A percentile compares a stretch with the other conserved stretches of the same genome.
Conservation (phyloP, 2,797 vertebrate species). For the Choloepus didactylus region DNA sequence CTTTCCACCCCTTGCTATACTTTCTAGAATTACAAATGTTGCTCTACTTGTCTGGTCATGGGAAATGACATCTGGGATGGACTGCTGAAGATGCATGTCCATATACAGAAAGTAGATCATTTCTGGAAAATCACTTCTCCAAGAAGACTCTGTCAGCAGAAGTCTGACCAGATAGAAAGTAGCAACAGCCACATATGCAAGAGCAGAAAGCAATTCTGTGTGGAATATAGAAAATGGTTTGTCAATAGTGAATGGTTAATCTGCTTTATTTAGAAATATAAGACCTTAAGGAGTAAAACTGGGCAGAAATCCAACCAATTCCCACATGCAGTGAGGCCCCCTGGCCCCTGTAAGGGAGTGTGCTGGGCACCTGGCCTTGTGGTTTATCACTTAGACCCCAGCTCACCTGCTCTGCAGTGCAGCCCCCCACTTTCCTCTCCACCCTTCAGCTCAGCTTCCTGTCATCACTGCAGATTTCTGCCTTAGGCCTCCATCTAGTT, state of each 20-base stretch:
- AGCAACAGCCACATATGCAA: background rate
- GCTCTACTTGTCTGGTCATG: background rate
- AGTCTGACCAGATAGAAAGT: background rate
- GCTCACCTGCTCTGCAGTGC: no score
- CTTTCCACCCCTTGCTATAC: background rate
- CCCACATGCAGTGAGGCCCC: background rate
- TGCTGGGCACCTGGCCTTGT: background rate
- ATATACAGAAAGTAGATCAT: background rate
- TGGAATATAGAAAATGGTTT: background rate
- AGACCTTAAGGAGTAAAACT: background rate
- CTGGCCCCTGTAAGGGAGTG: background rate
- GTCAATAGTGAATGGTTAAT: background rate
- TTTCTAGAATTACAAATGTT: background rate
- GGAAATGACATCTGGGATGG: background rate
- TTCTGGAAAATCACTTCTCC: background rate
- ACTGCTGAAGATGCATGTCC: background rate
- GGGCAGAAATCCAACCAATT: background rate
- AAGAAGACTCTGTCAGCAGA: background rate
- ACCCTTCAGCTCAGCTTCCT: background rate
- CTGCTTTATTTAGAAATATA: background rate
- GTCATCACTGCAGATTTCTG: background rate
- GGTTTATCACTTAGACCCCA: background rate
- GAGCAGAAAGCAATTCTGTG: background rate
- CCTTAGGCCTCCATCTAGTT: background rate
- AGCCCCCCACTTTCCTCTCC: background rate